Evolutionary conservation across 2,113 vertebrate species (phyloP).

Genomic region (Peromyscus polionotus): DNA sequence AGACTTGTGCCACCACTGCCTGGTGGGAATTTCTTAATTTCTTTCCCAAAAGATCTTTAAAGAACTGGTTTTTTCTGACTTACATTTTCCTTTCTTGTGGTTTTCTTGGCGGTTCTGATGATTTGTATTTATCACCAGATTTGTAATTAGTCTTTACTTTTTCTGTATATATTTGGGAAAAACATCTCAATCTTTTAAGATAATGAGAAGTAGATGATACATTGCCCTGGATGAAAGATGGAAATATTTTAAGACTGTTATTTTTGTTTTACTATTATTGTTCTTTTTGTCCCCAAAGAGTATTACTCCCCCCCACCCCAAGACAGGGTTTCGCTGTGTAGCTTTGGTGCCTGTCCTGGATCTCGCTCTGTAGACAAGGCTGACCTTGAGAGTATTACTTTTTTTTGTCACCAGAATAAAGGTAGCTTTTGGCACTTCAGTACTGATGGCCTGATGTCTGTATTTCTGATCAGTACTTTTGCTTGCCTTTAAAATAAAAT

Average conservation of each 20-base stretch:
- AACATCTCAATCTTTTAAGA: not conserved
- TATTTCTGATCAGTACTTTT: not conserved
- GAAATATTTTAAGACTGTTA: not conserved
- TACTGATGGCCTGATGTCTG: not conserved
- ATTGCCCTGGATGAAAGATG: not conserved
- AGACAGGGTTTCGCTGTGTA: too few species aligned
- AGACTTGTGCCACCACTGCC: too few species aligned
- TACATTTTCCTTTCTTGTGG: not conserved
- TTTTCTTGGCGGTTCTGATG: not conserved
- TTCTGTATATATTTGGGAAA: not conserved
- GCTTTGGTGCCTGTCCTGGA: too few species aligned
- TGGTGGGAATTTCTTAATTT: not conserved
- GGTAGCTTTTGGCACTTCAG: not conserved
- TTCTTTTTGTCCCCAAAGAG: not conserved
- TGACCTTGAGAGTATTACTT: too few species aligned
- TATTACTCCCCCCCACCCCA: too few species aligned
- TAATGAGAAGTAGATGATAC: not conserved
- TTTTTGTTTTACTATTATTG: not conserved
- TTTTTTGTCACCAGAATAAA: not conserved
- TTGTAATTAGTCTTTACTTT: not conserved
- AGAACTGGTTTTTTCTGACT: not conserved
- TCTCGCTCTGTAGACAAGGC: too few species aligned
- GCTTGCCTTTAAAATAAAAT: not conserved
- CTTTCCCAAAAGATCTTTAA: slow-evolving; percentile 1
- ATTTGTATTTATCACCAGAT: not conserved